phyloP scores from a whole-genome alignment of 1,140 invertebrate species.

The Papilio glaucus region DNA sequence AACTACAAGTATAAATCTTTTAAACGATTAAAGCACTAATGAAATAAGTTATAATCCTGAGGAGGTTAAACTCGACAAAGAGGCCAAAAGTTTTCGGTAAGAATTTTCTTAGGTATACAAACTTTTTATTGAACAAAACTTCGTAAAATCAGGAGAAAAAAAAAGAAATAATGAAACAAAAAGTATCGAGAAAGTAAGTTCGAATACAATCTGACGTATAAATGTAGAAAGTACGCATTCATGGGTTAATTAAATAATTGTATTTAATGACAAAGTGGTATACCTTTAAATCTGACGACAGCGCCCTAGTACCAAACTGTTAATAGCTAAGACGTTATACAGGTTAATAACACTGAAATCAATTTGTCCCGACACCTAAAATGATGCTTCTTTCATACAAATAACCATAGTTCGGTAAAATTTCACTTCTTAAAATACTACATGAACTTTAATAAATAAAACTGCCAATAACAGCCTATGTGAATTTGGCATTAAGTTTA shows the following conservation, averaged over 20 bases:
- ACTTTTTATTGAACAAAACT: conserved; percentile 6
- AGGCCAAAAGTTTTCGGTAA: conserved; percentile 14
- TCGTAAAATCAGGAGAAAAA: not conserved
- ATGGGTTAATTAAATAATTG: not conserved
- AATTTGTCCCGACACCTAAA: no score
- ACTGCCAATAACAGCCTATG: no score
- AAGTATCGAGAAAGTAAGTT: conserved; percentile 8
- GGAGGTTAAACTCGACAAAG: conserved; percentile 20
- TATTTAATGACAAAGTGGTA: not conserved
- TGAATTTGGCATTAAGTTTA: no score
- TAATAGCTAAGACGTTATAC: no score
- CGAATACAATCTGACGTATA: not conserved
- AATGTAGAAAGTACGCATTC: not conserved
- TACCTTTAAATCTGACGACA: not conserved
- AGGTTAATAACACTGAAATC: no score
- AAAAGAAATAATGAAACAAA: not conserved
- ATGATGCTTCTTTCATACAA: no score
- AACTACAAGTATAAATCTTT: conserved; percentile 6
- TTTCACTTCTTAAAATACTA: no score
- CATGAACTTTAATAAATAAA: no score
- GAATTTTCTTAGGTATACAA: conserved; percentile 20
- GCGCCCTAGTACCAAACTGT: not conserved
- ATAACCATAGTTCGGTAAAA: no score
- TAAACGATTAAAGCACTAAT: conserved; percentile 23
- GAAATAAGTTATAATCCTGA: conserved; percentile 23